A percentile compares a stretch with the other conserved stretches of the same genome.
Evolutionary conservation across 2,888 invertebrate species (phyloP).

Genomic region (Cecidostiba fungosa): DNA sequence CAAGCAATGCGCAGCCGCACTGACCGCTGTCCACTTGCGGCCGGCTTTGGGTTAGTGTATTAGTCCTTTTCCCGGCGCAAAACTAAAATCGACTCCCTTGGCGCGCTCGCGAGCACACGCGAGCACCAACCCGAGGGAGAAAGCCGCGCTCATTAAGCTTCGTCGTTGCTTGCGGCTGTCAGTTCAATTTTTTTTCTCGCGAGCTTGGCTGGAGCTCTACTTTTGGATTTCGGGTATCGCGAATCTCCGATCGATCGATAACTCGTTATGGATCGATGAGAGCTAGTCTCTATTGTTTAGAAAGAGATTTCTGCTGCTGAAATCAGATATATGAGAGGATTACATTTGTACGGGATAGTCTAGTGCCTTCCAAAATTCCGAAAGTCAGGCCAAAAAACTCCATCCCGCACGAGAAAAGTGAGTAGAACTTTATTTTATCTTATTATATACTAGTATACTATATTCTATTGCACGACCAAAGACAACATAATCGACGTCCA

Average conservation of each 20-base stretch:
- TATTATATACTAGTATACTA: no score
- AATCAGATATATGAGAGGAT: not conserved
- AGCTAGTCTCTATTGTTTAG: not conserved
- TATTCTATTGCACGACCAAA: no score
- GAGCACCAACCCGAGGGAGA: not conserved
- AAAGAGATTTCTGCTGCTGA: not conserved
- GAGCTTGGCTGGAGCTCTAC: not conserved
- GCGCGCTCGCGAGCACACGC: conserved; percentile 27
- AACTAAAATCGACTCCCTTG: conserved; percentile 57
- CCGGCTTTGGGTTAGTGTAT: not conserved
- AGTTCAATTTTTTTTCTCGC: not conserved
- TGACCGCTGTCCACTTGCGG: conserved; percentile 71
- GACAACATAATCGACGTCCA: no score
- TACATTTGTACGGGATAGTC: not conserved
- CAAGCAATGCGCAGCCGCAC: conserved; percentile 61
- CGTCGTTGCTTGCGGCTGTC: not conserved
- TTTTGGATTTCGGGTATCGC: not conserved
- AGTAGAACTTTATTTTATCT: no score
- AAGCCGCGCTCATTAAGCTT: not conserved
- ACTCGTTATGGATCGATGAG: no score
- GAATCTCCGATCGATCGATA: not conserved
- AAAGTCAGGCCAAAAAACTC: conserved; percentile 50
- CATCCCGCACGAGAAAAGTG: conserved; percentile 44
- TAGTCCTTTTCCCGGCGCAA: conserved; percentile 42
- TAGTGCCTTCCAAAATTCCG: conserved; percentile 40